Base-by-base conservation (phyloP, 2,113 vertebrate species). In the Seriola dumerili region DNA sequence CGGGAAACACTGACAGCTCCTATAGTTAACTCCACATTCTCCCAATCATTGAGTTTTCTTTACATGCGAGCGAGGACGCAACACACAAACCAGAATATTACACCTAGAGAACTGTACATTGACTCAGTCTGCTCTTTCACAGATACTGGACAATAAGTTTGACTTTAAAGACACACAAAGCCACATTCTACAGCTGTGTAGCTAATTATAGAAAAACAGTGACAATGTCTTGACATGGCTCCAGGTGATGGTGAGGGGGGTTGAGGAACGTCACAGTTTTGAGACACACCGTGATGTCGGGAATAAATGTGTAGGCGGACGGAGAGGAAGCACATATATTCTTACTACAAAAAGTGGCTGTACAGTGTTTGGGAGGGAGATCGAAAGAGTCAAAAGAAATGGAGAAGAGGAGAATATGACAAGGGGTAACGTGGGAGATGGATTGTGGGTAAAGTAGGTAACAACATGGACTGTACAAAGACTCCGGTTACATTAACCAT, bases 131-230 rank as follows among this genome's bases (percentile, higher is more conserved):
- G 25, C 61, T 54, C 21, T 14, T 21, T 63, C 5, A 16, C 12
- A 29, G 9, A 38, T 11, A 21, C 13, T 11, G 17, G 14, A 25
- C 55, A 10, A 66, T 38, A 36, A 58, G 72, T 84, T 42, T 64
- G 23, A 25, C 25, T 40, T 78, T 76, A 40, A 25, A 72, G 36
- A 61, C 29, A 55, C 66, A 73, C 58, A 68, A 19, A 8, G 42
- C 48, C 54, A 50, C 7, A 42, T 74, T 38, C 52, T 52, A 21
- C 57, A 38, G 34, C 46, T 36, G 7, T 63, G 68, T 9, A 38
- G 80, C 75, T 92, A 92, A 92, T 90, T 85, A 87, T 76, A 58
- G 75, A 76, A 79, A 86, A 88, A 80, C 54, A 66, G 62, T 77
- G 77, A 77, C 74, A 71, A n/a, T 14, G 8, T 72, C 63, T 61